These are phyloP conservation scores for Gobionotothen gibberifrons DNA, from an alignment of 2,797 vertebrate species.

Conservation along the genomic window DNA sequence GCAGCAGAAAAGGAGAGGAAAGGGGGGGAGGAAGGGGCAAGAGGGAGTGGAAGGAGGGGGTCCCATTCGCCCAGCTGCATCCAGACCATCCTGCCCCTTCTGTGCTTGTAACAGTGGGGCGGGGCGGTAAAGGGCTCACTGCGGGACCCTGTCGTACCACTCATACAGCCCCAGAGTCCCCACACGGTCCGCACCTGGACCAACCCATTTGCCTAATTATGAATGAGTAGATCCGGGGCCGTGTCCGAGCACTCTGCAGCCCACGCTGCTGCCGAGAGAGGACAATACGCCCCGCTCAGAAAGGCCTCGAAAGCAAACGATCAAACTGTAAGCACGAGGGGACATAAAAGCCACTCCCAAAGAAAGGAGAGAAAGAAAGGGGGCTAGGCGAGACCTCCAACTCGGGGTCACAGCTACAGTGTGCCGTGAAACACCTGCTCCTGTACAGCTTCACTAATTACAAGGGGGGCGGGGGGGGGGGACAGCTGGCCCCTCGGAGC, in stretches of 20 bases:
- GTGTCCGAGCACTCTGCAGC: constrained; percentile 71
- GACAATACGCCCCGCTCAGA: constrained; percentile 76
- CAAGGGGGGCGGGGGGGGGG: constrained; percentile 33
- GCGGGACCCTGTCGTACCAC: constrained; percentile 51
- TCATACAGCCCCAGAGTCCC: constrained; percentile 54
- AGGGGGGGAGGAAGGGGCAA: constrained; percentile 50
- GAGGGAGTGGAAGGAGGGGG: constrained; percentile 64
- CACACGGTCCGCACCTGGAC: constrained; percentile 84
- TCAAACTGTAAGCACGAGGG: constrained; percentile 67
- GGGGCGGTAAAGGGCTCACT: constrained; percentile 55
- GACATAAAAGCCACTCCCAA: constrained; percentile 70
- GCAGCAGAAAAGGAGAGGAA: constrained; percentile 67
- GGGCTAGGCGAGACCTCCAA: constrained; percentile 58
- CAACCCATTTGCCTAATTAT: constrained; percentile 84
- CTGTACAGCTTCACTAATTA: constrained; percentile 78
- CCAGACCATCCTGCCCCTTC: constrained; percentile 70
- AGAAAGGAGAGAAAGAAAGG: constrained; percentile 66
- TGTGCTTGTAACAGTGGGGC: constrained; percentile 56
- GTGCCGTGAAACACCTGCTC: constrained; percentile 84
- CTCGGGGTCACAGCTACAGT: constrained; percentile 74
- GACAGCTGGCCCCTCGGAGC: constrained; percentile 72
- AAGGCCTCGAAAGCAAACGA: constrained; percentile 64
- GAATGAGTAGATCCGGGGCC: constrained; percentile 76
- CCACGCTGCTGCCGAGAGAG: constrained; percentile 70
- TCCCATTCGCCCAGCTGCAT: constrained; percentile 79